These are phyloP conservation scores for Platycnemis pennipes DNA, from an alignment of 2,888 invertebrate species.

Conservation along the genomic window DNA sequence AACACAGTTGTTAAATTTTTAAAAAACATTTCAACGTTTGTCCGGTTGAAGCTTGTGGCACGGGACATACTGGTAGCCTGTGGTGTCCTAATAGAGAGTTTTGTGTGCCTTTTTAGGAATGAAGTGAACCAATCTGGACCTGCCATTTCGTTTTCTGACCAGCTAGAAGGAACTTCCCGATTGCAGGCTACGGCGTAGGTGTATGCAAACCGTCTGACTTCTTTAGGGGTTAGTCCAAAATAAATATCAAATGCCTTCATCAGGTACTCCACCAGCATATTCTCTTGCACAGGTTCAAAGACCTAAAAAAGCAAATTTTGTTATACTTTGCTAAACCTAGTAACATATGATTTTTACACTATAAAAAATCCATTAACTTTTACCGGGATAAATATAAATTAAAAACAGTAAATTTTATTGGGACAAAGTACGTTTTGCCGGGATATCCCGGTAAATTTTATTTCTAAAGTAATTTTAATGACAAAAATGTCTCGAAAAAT, in stretches of 20 bases:
- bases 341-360: too few species aligned
- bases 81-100: slow-evolving; percentile 71
- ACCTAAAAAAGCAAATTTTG: not conserved
- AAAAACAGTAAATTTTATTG: too few species aligned
- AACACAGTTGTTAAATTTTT: slow-evolving; percentile 70
- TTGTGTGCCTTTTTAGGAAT: slow-evolving; percentile 70
- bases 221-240: slow-evolving; percentile 2
- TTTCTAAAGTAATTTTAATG: too few species aligned
- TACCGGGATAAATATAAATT: too few species aligned
- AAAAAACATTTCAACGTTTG: slow-evolving; percentile 62
- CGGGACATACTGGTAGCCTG: slow-evolving; percentile 73
- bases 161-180: slow-evolving; percentile 44
- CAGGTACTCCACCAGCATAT: slow-evolving; percentile 74
- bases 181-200: not conserved
- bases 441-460: too few species aligned
- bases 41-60: slow-evolving; percentile 71
- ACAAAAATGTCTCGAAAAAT: too few species aligned
- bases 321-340: too few species aligned
- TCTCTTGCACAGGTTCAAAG: slow-evolving; percentile 78
- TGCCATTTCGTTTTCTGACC: slow-evolving; percentile 69
- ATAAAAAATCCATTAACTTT: too few species aligned
- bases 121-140: slow-evolving; percentile 71
- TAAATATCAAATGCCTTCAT: slow-evolving; percentile 4
- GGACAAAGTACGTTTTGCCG: too few species aligned
- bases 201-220: slow-evolving; percentile 13